Evolutionary conservation across 2,797 vertebrate species (phyloP).

Genomic region (Lagorchestes hirsutus): DNA sequence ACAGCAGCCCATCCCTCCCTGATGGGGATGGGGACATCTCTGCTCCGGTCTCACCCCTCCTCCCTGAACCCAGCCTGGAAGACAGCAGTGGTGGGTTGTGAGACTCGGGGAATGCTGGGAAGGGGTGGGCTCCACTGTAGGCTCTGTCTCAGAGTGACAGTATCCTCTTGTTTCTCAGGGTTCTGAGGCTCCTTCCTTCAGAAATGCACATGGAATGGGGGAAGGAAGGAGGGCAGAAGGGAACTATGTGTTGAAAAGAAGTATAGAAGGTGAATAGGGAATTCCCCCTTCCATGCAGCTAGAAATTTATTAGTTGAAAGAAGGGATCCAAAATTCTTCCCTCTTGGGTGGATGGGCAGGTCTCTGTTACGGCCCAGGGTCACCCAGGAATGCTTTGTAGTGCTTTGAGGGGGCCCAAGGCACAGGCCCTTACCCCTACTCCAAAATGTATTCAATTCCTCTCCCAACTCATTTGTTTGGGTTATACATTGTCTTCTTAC

Average conservation of each 20-base stretch:
- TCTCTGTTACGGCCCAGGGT: neutral
- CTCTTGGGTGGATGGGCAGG: neutral
- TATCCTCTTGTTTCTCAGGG: conserved; percentile 21
- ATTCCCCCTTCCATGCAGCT: neutral
- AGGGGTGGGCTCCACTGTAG: neutral
- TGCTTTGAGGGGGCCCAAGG: neutral
- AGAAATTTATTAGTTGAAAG: neutral
- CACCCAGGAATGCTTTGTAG: neutral
- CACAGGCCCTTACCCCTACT: neutral
- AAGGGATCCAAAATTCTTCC: neutral
- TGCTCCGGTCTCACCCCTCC: conserved; percentile 88
- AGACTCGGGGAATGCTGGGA: neutral
- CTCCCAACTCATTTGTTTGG: neutral
- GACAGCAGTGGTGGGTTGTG: conserved; percentile 95
- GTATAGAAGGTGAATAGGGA: neutral
- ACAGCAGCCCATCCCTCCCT: conserved; percentile 90
- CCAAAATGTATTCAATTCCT: neutral
- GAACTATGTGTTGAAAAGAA: neutral
- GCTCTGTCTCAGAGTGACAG: conserved; percentile 9
- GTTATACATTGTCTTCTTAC: neutral
- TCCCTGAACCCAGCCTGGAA: conserved; percentile 87
- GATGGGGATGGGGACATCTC: conserved; percentile 91
- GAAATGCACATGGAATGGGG: conserved; percentile 18
- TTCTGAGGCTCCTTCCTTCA: conserved; percentile 10
- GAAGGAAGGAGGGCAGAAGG: neutral